Percentiles rank a stretch among this genome's conserved stretches.
Evolutionary conservation across 2,113 vertebrate species (phyloP).

Genomic region (Cyprinodon tularosa): DNA sequence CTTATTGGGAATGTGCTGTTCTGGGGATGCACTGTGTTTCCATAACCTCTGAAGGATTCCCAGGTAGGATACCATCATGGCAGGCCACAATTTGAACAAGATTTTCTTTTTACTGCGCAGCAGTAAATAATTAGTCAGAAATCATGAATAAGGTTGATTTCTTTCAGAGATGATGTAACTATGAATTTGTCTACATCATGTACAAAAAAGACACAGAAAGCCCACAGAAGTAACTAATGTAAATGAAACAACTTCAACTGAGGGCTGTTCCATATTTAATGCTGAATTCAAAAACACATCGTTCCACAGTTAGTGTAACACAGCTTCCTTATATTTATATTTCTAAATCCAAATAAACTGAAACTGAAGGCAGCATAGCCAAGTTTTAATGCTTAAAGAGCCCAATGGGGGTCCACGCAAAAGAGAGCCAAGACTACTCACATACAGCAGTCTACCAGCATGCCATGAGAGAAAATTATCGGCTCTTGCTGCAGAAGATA

Average conservation of each 20-base stretch:
- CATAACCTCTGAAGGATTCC: conserved; percentile 54
- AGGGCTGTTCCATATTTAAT: not conserved
- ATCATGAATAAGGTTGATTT: conserved; percentile 32
- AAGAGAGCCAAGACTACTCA: too few relatives aligned
- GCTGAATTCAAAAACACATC: not conserved
- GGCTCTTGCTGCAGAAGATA: too few relatives aligned
- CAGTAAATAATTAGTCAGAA: conserved; percentile 52
- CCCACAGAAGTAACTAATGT: conserved; percentile 45
- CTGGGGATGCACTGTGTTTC: conserved; percentile 55
- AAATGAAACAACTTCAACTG: conserved; percentile 1
- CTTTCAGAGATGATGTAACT: conserved; percentile 38
- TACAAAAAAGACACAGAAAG: conserved; percentile 28
- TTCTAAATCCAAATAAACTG: too few relatives aligned
- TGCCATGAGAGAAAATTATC: too few relatives aligned
- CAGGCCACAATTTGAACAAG: conserved; percentile 25
- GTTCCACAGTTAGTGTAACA: too few relatives aligned
- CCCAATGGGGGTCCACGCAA: too few relatives aligned
- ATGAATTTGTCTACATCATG: conserved; percentile 12
- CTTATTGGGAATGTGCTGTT: conserved; percentile 25
- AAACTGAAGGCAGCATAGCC: too few relatives aligned
- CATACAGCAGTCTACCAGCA: too few relatives aligned
- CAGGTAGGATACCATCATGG: conserved; percentile 53
- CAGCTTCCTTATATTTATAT: too few relatives aligned
- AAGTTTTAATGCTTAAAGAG: too few relatives aligned
- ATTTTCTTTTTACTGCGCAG: conserved; percentile 53